phyloP scores from a whole-genome alignment of 1,140 invertebrate species.

The Psilanteris sp. region DNA sequence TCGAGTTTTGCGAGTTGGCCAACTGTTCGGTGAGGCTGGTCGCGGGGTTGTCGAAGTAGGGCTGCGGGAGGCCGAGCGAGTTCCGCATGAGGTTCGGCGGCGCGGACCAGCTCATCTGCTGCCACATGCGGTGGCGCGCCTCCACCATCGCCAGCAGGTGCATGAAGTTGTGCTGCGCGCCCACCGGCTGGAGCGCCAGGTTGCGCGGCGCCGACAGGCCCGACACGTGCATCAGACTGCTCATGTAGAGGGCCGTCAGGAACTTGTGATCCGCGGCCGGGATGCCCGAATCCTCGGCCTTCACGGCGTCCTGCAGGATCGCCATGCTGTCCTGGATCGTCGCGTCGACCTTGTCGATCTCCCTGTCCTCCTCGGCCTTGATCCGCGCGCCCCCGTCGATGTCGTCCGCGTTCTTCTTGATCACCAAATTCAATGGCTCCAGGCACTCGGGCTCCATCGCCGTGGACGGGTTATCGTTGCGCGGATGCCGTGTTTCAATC shows the following conservation, averaged over 20 bases:
- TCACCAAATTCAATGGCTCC: conserved; percentile 78
- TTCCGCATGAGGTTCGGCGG: conserved; percentile 73
- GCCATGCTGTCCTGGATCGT: conserved; percentile 72
- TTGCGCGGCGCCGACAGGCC: conserved; percentile 70
- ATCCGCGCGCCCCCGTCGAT: conserved; percentile 21
- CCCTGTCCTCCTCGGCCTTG: conserved; percentile 63
- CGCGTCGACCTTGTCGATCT: conserved; percentile 26
- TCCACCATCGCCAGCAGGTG: conserved; percentile 77
- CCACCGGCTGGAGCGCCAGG: conserved; percentile 69
- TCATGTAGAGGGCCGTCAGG: conserved; percentile 83
- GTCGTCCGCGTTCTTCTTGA: conserved; percentile 73
- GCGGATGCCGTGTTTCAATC: conserved; percentile 51
- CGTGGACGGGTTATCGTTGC: conserved; percentile 38
- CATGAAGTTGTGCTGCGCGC: conserved; percentile 75
- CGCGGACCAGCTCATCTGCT: conserved; percentile 77
- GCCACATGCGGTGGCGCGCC: conserved; percentile 79
- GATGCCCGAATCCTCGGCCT: conserved; percentile 74
- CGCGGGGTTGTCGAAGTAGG: conserved; percentile 73
- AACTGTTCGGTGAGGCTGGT: conserved; percentile 73
- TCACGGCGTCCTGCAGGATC: conserved; percentile 74
- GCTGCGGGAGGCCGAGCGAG: conserved; percentile 70
- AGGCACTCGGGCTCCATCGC: conserved; percentile 79
- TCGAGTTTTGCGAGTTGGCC: conserved; percentile 70
- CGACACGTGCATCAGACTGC: conserved; percentile 80
- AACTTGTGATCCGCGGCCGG: conserved; percentile 81